Base-by-base conservation (phyloP, 2,113 vertebrate species). In the Hemichromis elongatus region DNA sequence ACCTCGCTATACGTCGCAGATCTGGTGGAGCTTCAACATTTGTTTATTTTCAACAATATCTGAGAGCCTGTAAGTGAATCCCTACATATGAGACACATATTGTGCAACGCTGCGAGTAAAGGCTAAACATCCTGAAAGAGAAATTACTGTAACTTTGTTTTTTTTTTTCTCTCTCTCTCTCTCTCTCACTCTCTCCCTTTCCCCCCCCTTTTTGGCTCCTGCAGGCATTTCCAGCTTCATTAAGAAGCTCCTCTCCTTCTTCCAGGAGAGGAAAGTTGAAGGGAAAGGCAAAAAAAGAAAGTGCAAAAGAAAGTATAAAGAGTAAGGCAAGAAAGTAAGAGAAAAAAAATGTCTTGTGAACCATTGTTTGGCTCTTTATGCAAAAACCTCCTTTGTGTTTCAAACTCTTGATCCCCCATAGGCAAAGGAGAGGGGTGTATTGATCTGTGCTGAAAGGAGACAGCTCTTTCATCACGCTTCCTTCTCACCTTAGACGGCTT, bases 301-400 rank as follows among this genome's bases (percentile, higher is more conserved):
- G 82, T 81, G 81, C 35, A 79, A 78, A 82, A 59, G 77, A 77
- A 87, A 85, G 88, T 90, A 88, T 88, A 87, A 92, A 89, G 84
- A 81, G 90, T 81, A 81, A 75, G 90, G 86, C 68, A 13, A 86
- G 85, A 89, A 83, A 90, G 90, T 50, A 79, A 79, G 81, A 70
- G 80, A 70, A 53, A 92, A 91, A 82, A 92, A 92, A 83, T 86
- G 88, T 92, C 92, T 92, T 91, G 94, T 95, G 95, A 96, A 95
- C 92, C 87, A 84, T 94, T 96, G 95, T 96, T 95, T 95, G 95
- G 94, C 93, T 96, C 93, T 96, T 95, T 95, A 95, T 95, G 96
- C 95, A 95, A 96, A 86, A 93, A 85, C 85, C 90, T 84, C 90
- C 94, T 96, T 96, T 94, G 94, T 93, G 92, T 94, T 95, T 95